Base-by-base conservation (phyloP, 2,113 vertebrate species). In the Rhynchopsitta pachyrhyncha region DNA sequence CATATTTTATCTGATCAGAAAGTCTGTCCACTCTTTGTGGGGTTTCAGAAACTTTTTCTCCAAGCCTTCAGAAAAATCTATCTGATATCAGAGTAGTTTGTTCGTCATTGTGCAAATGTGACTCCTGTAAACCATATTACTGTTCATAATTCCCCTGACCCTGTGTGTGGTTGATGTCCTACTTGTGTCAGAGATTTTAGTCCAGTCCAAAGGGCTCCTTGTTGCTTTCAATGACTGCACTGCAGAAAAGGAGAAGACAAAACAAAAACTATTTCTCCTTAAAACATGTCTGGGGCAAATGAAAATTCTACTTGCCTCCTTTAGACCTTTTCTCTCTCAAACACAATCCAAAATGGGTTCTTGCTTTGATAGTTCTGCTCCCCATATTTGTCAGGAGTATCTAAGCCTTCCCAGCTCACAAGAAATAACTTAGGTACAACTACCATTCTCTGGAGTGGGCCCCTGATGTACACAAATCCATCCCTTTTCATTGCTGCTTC, bases 331-430 rank as follows among this genome's bases (percentile, higher is more conserved):
- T 24, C 33, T 47, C 9, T 49, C 11, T 71, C 33, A 25, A 84
- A n/a, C 28, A 35, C 0, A 3, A 24, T 15, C 37, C 25, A 60
- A 27, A 78, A 3, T 2, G 2, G 27, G 13, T 25, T 13, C 14
- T 81, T n/a, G 9, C 53, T 81, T 41, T 29, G 46, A 42, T 59
- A 12, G 16, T 35, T 84, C 37, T 86, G 7, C 35, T 95, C 53
- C 73, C 13, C 2, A 1, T 4, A 2, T 86, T 88, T 47, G 37
- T 63, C 64, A 59, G 17, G 53, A 59, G 12, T 13, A 47, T 19
- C 37, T 19, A 28, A 0, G n/a, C 44, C 70, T 81, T 66, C 42
- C 68, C 49, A 81, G 12, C 24, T n/a, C 33, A 2, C 8, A 29
- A 29, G 19, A 77, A 33, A 19, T 16, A 39, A 9, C 63, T 77